Base-by-base conservation (phyloP, 2,888 invertebrate genomes). In the Amaurobius ferox region DNA sequence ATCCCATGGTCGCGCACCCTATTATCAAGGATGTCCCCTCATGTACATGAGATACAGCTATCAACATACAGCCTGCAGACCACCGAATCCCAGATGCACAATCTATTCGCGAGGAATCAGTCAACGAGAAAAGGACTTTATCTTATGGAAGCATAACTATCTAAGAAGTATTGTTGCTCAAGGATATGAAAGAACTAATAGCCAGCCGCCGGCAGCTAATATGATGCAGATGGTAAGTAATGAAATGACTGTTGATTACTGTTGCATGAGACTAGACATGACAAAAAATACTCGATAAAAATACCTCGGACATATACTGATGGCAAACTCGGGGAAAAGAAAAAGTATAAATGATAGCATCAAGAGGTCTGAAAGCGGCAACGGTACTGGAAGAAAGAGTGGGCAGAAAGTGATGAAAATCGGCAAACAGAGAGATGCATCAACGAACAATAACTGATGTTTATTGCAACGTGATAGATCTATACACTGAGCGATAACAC, bases 221-320 rank as follows among this genome's bases (percentile, higher is more conserved):
- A 86, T 86, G 86, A 79, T 86, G 79, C 79, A 86, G 66, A 86
- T 86, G 86, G 86, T 86, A 39, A n/a, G 86, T 5, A 23, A 16
- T 44, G 44, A 44, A 35, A 7, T 35, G 35, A 35, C 9, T 7
- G 9, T 7, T 35, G n/a, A n/a, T n/a, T n/a, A n/a, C n/a, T n/a
- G n/a, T n/a, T n/a, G n/a, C n/a, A n/a, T n/a, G n/a, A n/a, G n/a
- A n/a, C n/a, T n/a, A n/a, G n/a, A n/a, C n/a, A n/a, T n/a, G n/a
- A n/a, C n/a, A n/a, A n/a, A n/a, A n/a, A n/a, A n/a, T n/a, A n/a
- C n/a, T n/a, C n/a, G n/a, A n/a, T n/a, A n/a, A n/a, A n/a, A n/a
- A n/a, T n/a, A n/a, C n/a, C n/a, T n/a, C n/a, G n/a, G n/a, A n/a
- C n/a, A n/a, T n/a, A n/a, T n/a, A n/a, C n/a, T n/a, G n/a, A n/a